Evolutionary conservation across 2,113 vertebrate genomes (phyloP), one percentile per base, ranked within the genome.

Genomic region (Oncorhynchus mykiss): DNA sequence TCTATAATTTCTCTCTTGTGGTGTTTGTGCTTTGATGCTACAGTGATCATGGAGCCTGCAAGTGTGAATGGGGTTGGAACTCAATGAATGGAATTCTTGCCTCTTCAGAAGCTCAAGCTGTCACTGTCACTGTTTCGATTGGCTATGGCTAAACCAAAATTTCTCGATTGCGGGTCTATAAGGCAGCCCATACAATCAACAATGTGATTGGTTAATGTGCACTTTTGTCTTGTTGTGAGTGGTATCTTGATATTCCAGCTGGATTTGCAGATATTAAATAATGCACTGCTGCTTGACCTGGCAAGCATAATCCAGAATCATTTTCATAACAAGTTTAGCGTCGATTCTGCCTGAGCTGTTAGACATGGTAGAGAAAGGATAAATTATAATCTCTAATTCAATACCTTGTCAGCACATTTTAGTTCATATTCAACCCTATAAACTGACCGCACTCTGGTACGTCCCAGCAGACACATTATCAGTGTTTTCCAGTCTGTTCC

Each of bases 301-400:
- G 3, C 13, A 39, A 39, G 8, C 39, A 39, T 39, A 39, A 39
- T 9, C 39, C 39, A 39, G 7, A 39, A 9, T 39, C 0, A 7
- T 39, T 75, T 81, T 78, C 29, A 54, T 79, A 54, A 34, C 31
- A 34, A 39, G 2, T 9, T 39, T 39, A 39, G 8, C 39, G n/a
- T 39, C 39, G 8, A 39, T 39, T 39, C 39, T 39, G 39, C 39
- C 39, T 39, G 39, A 39, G 39, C 39, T 39, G 1, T 39, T 39
- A 9, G 39, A 39, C 39, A 39, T 39, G 39, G 39, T 39, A 9
- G 39, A 39, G 39, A 9, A 39, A 39, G 39, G 39, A 9, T 39
- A 39, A 39, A 39, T 39, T 0, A 39, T 39, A 0, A 8, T 39
- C 39, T 39, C 39, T 39, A 39, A 39, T 39, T 39, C 39, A 39